A percentile compares a stretch with the other conserved stretches of the same genome.
Evolutionary conservation across 2,113 vertebrate species (phyloP).

Genomic region (Nothoprocta pentlandii): DNA sequence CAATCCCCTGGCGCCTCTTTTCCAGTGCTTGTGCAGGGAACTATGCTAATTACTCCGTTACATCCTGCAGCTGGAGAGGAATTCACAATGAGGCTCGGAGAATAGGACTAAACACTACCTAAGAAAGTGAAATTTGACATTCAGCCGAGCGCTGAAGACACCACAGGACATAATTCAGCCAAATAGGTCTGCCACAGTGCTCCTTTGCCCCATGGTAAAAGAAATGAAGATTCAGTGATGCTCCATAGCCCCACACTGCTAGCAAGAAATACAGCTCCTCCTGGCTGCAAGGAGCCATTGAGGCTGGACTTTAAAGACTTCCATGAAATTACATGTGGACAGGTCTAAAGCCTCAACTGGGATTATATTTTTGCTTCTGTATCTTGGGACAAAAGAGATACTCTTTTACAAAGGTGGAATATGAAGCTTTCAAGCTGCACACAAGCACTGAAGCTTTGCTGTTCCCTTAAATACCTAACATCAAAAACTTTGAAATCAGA

Average conservation of each 20-base stretch:
- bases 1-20: slow-evolving; percentile 41
- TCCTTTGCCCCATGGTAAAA: background rate
- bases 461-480: slow-evolving; percentile 36
- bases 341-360: background rate
- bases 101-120: background rate
- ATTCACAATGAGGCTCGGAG: background rate
- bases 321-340: background rate
- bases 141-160: background rate
- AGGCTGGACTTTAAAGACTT: background rate
- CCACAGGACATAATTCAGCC: background rate
- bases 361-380: slow-evolving; percentile 5
- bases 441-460: slow-evolving; percentile 36
- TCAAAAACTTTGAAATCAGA: slow-evolving; percentile 32
- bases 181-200: background rate
- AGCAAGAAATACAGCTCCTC: slow-evolving; percentile 24
- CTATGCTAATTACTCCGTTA: background rate
- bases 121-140: background rate
- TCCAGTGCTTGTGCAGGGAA: background rate
- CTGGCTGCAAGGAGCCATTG: slow-evolving; percentile 16
- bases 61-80: slow-evolving; percentile 53
- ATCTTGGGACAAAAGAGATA: background rate
- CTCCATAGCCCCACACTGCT: background rate
- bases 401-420: background rate
- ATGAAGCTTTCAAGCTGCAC: background rate
- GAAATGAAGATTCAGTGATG: background rate